Conservation (phyloP, 2,113 vertebrate species). For the Ameiurus melas region DNA sequence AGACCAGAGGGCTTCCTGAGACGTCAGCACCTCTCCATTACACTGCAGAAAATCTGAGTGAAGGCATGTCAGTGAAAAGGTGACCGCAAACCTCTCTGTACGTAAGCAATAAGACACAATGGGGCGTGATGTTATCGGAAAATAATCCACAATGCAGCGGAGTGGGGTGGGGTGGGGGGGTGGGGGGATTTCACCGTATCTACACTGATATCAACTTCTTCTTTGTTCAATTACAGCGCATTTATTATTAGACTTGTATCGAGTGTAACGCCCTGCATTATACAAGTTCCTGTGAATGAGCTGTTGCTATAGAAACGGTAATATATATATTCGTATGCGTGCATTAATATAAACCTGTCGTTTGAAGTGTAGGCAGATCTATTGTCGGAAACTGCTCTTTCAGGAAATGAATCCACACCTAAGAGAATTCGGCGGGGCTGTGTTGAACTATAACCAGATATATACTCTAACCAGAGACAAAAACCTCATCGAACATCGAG, state of each 20-base stretch:
- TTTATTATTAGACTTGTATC: neutral
- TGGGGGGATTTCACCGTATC: neutral
- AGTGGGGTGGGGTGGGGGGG: too few relatives aligned
- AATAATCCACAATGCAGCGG: neutral
- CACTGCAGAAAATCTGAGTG: neutral
- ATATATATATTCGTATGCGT: neutral
- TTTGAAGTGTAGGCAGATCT: neutral
- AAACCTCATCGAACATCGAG: too few relatives aligned
- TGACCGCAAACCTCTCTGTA: neutral
- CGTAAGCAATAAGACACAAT: neutral
- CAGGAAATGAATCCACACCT: neutral
- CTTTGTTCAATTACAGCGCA: neutral
- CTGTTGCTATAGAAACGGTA: neutral
- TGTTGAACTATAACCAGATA: neutral
- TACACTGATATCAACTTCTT: neutral
- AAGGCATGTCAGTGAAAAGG: neutral
- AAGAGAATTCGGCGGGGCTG: neutral
- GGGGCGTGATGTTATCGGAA: neutral
- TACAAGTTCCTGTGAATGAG: neutral
- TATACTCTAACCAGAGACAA: neutral
- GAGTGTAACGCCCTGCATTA: neutral
- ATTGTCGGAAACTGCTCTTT: neutral
- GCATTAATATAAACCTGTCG: neutral
- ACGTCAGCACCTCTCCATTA: neutral
- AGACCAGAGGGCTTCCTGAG: conserved; percentile 22